A percentile compares a stretch with the other conserved stretches of the same genome.
phyloP scores from a whole-genome alignment of 2,113 vertebrate genomes.

The Malurus elegans region DNA sequence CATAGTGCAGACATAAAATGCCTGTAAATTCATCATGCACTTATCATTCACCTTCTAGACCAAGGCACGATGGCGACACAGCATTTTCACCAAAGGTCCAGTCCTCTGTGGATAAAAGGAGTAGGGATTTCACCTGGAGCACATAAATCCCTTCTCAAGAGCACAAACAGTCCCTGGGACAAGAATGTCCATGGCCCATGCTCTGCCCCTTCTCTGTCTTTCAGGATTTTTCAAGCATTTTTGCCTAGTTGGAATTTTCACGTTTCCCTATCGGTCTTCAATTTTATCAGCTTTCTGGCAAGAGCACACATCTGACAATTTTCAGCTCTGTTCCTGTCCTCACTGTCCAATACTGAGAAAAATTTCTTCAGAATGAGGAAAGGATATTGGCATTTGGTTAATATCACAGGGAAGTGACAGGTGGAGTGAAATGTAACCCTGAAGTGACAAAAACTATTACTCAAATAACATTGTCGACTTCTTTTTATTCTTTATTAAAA shows the following conservation, averaged over 20 bases:
- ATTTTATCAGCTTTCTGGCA: background rate
- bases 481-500: background rate
- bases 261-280: background rate
- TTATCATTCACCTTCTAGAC: background rate
- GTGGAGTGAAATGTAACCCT: background rate
- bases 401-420: background rate
- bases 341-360: background rate
- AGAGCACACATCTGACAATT: background rate
- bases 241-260: background rate
- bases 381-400: background rate
- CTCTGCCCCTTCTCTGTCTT: background rate
- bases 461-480: background rate
- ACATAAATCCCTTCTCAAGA: background rate
- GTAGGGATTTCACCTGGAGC: background rate
- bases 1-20: rapidly evolving
- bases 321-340: background rate
- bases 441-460: background rate
- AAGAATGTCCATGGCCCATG: rapidly evolving
- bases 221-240: background rate
- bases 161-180: background rate
- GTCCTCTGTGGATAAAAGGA: background rate
- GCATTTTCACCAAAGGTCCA: rapidly evolving
- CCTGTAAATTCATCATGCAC: background rate
- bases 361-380: background rate
- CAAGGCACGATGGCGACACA: background rate